Evolutionary conservation across 2,113 vertebrate species (phyloP), one percentile per base, ranked within the genome.

Genomic region (Xerus inauris): DNA sequence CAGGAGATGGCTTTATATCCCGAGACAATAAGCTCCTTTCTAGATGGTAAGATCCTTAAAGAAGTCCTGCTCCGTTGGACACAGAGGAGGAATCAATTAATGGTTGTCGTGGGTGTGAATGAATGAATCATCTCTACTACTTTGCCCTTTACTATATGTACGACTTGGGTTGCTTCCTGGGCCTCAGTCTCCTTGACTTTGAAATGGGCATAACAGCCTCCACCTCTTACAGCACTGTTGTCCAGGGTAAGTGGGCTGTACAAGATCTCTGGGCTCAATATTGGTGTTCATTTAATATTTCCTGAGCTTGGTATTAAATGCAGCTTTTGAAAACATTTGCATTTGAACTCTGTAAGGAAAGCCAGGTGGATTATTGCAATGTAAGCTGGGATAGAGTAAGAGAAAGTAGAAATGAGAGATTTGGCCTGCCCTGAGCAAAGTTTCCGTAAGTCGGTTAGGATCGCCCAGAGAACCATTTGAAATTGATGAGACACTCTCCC

Each of bases 241-340:
- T 57, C 28, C 49, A 19, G 45, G 40, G 42, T 42, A 54, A 72
- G 12, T 0, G 26, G 47, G 45, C 71, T 35, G 26, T 4, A 0
- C n/a, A 24, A 67, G n/a, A 72, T 30, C 0, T 0, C 32, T 1
- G 14, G 42, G 35, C 42, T 81, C 13, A 2, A 1, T 11, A 20
- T 9, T 16, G 24, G n/a, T n/a, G n/a, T n/a, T 77, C 38, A 3
- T 24, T 47, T 40, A 35, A 47, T 1, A 2, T 75, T 35, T 51
- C 73, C 28, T 75, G 30, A 22, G 9, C 54, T 71, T 12, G 1
- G 6, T 40, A 6, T 40, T 5, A 38, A 47, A 26, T 7, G 38
- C 19, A 35, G 69, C 26, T 89, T 93, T 49, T 20, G 47, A 71
- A 85, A 4, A 24, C n/a, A n/a, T n/a, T 42, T 19, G 47, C 67